Percentiles rank a stretch among this genome's conserved stretches.
Conservation (phyloP, 1,140 invertebrate species). For the Diuraphis noxia region DNA sequence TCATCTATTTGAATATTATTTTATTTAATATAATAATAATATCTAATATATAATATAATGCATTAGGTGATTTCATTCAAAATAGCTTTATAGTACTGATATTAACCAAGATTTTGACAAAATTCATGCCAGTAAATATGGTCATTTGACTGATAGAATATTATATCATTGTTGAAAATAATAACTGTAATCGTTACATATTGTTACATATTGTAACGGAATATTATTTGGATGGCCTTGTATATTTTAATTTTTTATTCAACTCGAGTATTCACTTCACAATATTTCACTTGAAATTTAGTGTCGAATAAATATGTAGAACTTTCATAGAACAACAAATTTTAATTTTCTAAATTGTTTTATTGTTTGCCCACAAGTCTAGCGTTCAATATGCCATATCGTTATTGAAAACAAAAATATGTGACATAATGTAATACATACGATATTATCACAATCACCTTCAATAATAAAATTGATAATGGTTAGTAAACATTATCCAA, state of each 20-base stretch:
- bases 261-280: background rate
- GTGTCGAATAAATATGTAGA: background rate
- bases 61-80: background rate
- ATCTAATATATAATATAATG: background rate
- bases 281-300: background rate
- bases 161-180: background rate
- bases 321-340: background rate
- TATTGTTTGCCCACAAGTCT: background rate
- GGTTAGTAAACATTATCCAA: background rate
- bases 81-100: background rate
- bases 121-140: background rate
- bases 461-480: too few relatives aligned
- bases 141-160: background rate
- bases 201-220: background rate
- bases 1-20: background rate
- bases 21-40: too few relatives aligned
- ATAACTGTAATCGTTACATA: background rate
- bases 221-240: background rate
- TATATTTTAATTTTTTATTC: conserved; percentile 11
- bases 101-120: background rate
- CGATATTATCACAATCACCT: background rate
- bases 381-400: background rate
- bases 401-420: background rate
- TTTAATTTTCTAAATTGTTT: background rate
- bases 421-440: background rate